These are phyloP conservation scores for Vollenhovia emeryi DNA, from an alignment of 1,140 invertebrate genomes.

Conservation along the genomic window DNA sequence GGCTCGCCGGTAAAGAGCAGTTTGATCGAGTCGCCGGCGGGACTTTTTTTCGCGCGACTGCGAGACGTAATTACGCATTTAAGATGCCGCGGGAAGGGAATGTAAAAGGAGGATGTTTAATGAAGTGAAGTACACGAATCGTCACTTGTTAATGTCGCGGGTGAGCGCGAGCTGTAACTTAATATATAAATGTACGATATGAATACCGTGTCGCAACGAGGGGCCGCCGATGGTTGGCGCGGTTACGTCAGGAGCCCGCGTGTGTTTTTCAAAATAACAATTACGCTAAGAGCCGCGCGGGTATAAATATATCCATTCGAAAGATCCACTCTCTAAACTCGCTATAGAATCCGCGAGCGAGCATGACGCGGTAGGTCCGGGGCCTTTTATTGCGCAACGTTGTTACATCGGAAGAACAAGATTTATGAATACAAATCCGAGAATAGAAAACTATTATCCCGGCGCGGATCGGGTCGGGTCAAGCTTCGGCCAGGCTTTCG, in stretches of 20 bases:
- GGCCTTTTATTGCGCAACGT: background rate
- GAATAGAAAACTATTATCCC: slow-evolving; percentile 17
- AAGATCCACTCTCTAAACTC: background rate
- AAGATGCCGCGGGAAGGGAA: slow-evolving; percentile 1
- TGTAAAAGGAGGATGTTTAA: slow-evolving; percentile 13
- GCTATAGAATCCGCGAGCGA: background rate
- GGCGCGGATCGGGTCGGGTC: background rate
- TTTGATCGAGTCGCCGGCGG: background rate
- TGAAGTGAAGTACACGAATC: slow-evolving; percentile 2
- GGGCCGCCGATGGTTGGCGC: too few relatives aligned
- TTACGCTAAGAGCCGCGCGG: too few relatives aligned
- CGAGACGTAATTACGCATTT: slow-evolving; percentile 14
- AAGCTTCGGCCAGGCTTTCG: background rate
- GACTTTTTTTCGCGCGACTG: background rate
- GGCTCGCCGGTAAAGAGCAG: background rate
- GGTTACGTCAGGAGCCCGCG: background rate
- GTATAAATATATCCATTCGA: background rate
- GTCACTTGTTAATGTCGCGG: background rate
- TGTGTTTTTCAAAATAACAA: background rate
- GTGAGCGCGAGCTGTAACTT: background rate
- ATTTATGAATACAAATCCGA: slow-evolving; percentile 41
- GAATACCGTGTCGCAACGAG: background rate
- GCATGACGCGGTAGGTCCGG: background rate
- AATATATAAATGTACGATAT: background rate
- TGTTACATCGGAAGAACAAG: background rate